Conservation (phyloP, 2,888 invertebrate genomes). For the Pantelozetes paolii region DNA sequence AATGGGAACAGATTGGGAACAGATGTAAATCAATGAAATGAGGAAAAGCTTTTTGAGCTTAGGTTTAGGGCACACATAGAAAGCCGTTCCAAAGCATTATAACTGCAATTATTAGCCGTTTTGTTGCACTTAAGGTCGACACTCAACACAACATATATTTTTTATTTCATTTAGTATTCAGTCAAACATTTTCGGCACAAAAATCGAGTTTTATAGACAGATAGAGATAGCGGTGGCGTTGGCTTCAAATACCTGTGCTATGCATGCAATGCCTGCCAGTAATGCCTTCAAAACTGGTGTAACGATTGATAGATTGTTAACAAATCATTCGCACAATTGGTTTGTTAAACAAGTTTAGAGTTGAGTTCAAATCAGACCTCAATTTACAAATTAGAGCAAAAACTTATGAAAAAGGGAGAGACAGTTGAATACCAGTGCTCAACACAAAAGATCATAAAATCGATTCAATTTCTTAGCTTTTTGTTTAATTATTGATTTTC, state of each 20-base stretch:
- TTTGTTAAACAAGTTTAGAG: slow-evolving; percentile 22
- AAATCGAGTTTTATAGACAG: slow-evolving; percentile 34
- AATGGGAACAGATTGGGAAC: neutral
- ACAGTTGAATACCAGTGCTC: neutral
- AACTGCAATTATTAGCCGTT: slow-evolving; percentile 13
- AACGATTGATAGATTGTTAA: slow-evolving; percentile 10
- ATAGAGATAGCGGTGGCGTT: slow-evolving; percentile 17
- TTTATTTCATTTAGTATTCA: neutral
- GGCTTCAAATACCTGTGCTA: neutral
- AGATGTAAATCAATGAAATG: slow-evolving; percentile 30
- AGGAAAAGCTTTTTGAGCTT: slow-evolving; percentile 16
- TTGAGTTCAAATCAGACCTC: slow-evolving; percentile 1
- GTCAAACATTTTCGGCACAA: neutral
- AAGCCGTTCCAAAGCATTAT: neutral
- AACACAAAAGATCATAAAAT: neutral
- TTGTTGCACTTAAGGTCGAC: slow-evolving; percentile 28
- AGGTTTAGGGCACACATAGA: slow-evolving; percentile 26
- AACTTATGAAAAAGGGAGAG: slow-evolving; percentile 10
- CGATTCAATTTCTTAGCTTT: too few species aligned
- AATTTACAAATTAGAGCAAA: slow-evolving; percentile 25
- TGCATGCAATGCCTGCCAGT: slow-evolving; percentile 18
- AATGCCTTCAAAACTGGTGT: slow-evolving; percentile 26
- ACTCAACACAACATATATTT: neutral
- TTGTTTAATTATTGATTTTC: slow-evolving; percentile 18
- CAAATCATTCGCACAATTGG: slow-evolving; percentile 17